Evolutionary conservation across 2,888 invertebrate genomes (phyloP).

Genomic region (Hartigia nigra): DNA sequence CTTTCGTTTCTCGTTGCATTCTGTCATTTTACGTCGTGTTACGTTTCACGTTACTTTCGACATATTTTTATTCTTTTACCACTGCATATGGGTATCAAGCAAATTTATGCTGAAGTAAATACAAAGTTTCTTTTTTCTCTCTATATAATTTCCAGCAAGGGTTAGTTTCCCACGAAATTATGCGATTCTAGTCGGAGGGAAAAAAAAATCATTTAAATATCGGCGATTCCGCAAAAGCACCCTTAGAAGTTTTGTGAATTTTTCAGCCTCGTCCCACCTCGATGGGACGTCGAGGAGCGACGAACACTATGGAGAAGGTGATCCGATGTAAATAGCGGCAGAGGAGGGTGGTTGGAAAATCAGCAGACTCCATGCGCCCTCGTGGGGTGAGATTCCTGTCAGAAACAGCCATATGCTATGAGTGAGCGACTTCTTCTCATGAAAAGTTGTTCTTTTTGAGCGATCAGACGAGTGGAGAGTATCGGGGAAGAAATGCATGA

Average conservation of each 20-base stretch:
- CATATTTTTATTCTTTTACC: neutral
- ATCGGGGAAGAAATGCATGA: conserved; percentile 36
- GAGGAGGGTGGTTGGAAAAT: neutral
- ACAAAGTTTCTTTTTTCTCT: neutral
- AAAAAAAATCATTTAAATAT: neutral
- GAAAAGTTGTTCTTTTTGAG: conserved; percentile 20
- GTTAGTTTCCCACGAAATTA: neutral
- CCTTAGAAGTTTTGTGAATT: neutral
- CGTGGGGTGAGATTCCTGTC: conserved; percentile 32
- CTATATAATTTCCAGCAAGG: neutral
- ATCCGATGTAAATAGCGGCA: neutral
- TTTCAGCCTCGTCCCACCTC: neutral
- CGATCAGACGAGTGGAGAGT: conserved; percentile 32
- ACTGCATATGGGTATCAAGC: neutral
- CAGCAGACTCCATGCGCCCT: neutral
- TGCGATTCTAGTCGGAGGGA: neutral
- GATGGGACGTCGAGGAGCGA: neutral
- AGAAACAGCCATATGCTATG: conserved; percentile 44
- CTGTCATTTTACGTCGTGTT: neutral
- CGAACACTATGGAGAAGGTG: neutral
- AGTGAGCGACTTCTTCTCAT: conserved; percentile 45
- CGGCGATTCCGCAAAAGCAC: neutral
- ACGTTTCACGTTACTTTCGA: neutral
- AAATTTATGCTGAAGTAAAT: neutral
- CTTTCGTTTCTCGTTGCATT: neutral